These are phyloP conservation scores for Myripristis jacobus DNA, from an alignment of 2,797 vertebrate genomes.

Conservation along the genomic window DNA sequence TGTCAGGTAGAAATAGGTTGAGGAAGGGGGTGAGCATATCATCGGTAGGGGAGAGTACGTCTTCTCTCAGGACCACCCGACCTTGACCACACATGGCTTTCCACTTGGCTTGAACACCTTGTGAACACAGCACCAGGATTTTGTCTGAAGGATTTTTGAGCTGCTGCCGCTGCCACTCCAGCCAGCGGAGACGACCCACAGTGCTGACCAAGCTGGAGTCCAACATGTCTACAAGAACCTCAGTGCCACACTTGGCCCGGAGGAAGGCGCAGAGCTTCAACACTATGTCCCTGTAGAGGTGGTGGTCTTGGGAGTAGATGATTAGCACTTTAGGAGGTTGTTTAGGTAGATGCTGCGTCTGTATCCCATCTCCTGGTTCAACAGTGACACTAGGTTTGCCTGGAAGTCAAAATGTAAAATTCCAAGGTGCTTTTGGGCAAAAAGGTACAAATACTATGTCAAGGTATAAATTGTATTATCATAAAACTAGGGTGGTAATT, in stretches of 20 bases:
- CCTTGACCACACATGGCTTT: constrained; percentile 88
- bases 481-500: neutral
- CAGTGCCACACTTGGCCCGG: constrained; percentile 87
- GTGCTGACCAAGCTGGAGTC: constrained; percentile 87
- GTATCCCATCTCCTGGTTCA: fast-evolving
- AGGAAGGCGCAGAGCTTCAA: constrained; percentile 93
- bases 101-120: constrained; percentile 94
- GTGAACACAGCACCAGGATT: constrained; percentile 92
- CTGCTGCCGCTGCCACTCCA: constrained; percentile 88
- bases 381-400: neutral
- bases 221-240: constrained; percentile 90
- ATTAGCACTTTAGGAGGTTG: constrained; percentile 87
- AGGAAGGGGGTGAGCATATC: constrained; percentile 93
- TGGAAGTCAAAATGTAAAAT: constrained; percentile 23
- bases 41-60: constrained; percentile 82
- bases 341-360: neutral
- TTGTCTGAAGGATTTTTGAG: constrained; percentile 86
- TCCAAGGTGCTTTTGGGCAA: too few relatives aligned
- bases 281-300: constrained; percentile 90
- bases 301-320: constrained; percentile 94
- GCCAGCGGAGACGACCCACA: constrained; percentile 89
- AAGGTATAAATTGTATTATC: neutral
- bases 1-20: constrained; percentile 90
- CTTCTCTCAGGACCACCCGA: constrained; percentile 84
- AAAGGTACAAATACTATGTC: neutral